Conservation (phyloP, 2,888 invertebrate genomes). For the Heliconius ethilla region DNA sequence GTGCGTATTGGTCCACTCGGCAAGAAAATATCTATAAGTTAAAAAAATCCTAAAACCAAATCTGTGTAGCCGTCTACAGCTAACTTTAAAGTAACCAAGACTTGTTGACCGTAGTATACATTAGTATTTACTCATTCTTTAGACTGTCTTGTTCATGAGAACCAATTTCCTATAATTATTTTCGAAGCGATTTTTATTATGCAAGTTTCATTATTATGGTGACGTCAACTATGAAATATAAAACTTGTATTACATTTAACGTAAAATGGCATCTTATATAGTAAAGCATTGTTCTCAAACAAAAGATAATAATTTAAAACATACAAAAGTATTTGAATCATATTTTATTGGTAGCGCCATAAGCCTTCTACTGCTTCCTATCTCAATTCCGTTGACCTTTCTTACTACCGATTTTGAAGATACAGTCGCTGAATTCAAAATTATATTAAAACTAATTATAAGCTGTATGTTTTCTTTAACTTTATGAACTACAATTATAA, state of each 20-base stretch:
- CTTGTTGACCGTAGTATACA: neutral
- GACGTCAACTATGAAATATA: constrained; percentile 4
- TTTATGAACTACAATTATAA: too few species aligned
- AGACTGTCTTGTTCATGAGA: constrained; percentile 25
- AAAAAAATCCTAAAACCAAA: too few species aligned
- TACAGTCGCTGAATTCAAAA: neutral
- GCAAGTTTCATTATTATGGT: neutral
- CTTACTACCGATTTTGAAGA: constrained; percentile 17
- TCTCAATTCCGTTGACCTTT: constrained; percentile 33
- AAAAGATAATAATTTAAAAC: constrained; percentile 23
- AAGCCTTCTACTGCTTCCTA: constrained; percentile 37
- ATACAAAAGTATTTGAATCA: constrained; percentile 4
- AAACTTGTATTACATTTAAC: neutral
- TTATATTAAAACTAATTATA: neutral
- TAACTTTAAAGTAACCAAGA: too few species aligned
- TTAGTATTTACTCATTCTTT: constrained; percentile 31
- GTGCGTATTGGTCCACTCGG: too few species aligned
- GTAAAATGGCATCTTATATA: constrained; percentile 26
- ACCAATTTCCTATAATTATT: constrained; percentile 34
- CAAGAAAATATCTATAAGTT: too few species aligned
- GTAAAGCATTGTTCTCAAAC: constrained; percentile 31
- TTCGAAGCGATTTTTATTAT: constrained; percentile 22
- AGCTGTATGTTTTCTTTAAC: too few species aligned
- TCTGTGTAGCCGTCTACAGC: too few species aligned
- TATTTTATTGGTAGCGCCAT: constrained; percentile 28